Conservation (phyloP, 2,888 invertebrate species). For the Tetranychus piercei region DNA sequence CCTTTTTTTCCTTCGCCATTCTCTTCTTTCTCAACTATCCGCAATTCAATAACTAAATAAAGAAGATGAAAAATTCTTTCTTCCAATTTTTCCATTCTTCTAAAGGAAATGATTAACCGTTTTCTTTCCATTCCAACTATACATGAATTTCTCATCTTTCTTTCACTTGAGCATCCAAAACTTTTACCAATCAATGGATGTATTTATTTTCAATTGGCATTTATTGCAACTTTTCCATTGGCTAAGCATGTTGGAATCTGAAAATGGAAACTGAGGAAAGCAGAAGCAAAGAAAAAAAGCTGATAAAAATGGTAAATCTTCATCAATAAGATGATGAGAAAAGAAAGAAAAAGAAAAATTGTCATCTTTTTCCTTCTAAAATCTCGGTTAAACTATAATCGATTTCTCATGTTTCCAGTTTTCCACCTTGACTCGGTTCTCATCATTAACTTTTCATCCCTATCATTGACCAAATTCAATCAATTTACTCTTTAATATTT, state of each 20-base stretch:
- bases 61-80: too few relatives aligned
- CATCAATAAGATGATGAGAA: too few relatives aligned
- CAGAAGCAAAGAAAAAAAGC: too few relatives aligned
- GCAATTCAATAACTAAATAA: too few relatives aligned
- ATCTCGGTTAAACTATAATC: background rate
- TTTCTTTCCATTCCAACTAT: background rate
- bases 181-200: background rate
- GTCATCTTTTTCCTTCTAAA: background rate
- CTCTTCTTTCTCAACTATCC: too few relatives aligned
- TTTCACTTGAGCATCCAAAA: background rate
- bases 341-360: background rate
- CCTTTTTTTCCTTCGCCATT: too few relatives aligned
- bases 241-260: background rate
- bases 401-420: background rate
- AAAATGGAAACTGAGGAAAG: too few relatives aligned
- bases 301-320: too few relatives aligned
- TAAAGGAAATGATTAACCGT: background rate
- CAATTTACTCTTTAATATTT: background rate
- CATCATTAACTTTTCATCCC: background rate
- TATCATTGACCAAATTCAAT: background rate
- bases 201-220: background rate
- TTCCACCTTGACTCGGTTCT: background rate
- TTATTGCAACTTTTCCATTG: background rate
- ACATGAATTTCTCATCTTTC: background rate
- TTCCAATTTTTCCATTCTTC: background rate